Evolutionary conservation across 2,797 vertebrate species (phyloP), one percentile per base, ranked within the genome.

Genomic region (Tauraco hartlaubi): DNA sequence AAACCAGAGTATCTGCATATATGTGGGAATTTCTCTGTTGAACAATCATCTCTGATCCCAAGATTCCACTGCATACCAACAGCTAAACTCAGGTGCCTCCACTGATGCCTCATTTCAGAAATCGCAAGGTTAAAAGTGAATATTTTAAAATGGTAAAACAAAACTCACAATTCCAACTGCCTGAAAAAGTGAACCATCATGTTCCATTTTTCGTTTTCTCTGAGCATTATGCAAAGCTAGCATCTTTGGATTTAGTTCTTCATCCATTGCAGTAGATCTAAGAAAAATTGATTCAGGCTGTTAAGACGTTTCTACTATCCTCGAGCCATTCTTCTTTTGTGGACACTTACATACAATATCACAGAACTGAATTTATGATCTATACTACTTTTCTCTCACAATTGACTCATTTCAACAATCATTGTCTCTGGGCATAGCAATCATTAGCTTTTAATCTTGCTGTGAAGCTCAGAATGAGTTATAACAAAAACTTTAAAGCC

Each of bases 171-270:
- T 98, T 98, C 98, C 99, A 92, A 99, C 97, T 85, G 98, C 98
- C 96, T 99, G 98, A 97, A 98, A 98, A 96, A 99, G 98, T 58
- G 98, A 98, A 85, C 98, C 98, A 79, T 99, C 97, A 43, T 98
- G 98, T 88, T 99, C 98, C 97, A 99, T 98, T 98, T 99, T 99
- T 96, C 99, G 98, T 98, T 99, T 99, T 93, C 99, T 99, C 90
- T 99, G 99, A 92, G 97, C 96, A 96, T 99, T 99, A 96, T 99
- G 98, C 97, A 98, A 98, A 94, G 98, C 98, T 89, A 99, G 88
- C 85, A 98, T 98, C 97, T 98, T 99, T 91, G 99, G 98, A 77
- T 98, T 98, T 74, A 99, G 91, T 74, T 99, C 98, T 97, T 98
- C 98, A 82, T 99, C 98, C 97, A 98, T 77, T 97, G 98, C 95